A percentile compares a stretch with the other conserved stretches of the same genome.
Evolutionary conservation across 2,113 vertebrate species (phyloP).

Genomic region (Barbus barbus): DNA sequence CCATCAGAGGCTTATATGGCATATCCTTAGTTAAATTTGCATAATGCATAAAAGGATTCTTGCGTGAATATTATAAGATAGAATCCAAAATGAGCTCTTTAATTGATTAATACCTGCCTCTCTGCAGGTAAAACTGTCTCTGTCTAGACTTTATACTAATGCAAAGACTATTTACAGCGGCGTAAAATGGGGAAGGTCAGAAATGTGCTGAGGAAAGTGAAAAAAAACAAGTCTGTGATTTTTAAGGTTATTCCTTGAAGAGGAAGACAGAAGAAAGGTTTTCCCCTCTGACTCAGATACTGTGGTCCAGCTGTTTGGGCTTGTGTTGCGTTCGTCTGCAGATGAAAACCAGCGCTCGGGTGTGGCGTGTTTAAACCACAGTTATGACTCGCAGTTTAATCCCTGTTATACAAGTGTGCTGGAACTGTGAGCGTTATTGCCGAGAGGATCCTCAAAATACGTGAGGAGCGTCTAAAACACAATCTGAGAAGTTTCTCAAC

Average conservation of each 20-base stretch:
- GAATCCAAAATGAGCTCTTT: background rate
- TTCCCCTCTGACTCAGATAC: conserved; percentile 32
- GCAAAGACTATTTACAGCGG: background rate
- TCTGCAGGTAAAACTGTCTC: background rate
- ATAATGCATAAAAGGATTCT: background rate
- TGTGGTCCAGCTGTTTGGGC: background rate
- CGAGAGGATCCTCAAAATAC: background rate
- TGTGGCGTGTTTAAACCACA: conserved; percentile 15
- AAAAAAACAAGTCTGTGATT: background rate
- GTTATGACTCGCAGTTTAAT: background rate
- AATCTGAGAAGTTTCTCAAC: background rate
- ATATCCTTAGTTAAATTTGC: background rate
- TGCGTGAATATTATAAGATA: background rate
- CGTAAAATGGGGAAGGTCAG: background rate
- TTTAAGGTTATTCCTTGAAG: background rate
- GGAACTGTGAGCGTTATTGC: background rate
- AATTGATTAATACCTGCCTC: background rate
- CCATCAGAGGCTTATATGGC: background rate
- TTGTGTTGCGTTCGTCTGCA: background rate
- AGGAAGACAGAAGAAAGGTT: background rate
- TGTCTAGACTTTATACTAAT: background rate
- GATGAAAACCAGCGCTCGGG: background rate
- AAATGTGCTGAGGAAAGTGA: background rate
- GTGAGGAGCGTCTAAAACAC: background rate
- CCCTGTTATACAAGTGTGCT: background rate